Evolutionary conservation across 2,113 vertebrate species (phyloP), one percentile per base, ranked within the genome.

Genomic region (Arizona elegans): DNA sequence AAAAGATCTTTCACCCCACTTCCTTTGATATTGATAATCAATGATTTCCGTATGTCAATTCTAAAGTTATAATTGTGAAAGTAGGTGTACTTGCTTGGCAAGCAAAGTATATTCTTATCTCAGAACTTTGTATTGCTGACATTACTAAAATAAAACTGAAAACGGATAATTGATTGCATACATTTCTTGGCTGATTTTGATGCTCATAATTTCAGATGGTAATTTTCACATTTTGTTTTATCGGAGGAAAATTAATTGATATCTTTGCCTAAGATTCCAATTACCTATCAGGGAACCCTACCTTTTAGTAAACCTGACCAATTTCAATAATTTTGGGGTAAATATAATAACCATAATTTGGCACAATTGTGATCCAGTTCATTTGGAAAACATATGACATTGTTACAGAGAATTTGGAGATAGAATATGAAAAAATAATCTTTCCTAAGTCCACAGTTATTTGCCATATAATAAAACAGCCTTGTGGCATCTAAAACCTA

Each of bases 1-100:
- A 97, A 95, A 97, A 33, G 10, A 94, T 96, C 95, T 94, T 94
- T 96, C 90, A 88, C 94, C 94, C 95, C 89, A 55, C 94, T 95
- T 92, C 81, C 93, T 97, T 97, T 96, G 91, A 93, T 96, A 94
- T 94, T 95, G 92, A 93, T 94, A 56, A 92, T 93, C 90, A 94
- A 86, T 8, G 96, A 95, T 93, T 55, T 94, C 95, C 96, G 97
- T 94, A 59, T 75, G 70, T 75, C 2, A 0, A 75, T 38, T 17
- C 70, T 75, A 33, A 75, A 75, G 15, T 75, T 38, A 38, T 38
- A 33, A 75, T 75, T 75, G 15, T 38, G 54, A 50, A 38, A 19
- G 19, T 38, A 3, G 0, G 23, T 86, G 43, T 86, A 86, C 21
- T 24, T 47, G 38, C 21, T 24, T 86, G 81, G 2, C 65, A 70